Base-by-base conservation (phyloP, 1,140 invertebrate genomes). In the Drosophila neocordata region DNA sequence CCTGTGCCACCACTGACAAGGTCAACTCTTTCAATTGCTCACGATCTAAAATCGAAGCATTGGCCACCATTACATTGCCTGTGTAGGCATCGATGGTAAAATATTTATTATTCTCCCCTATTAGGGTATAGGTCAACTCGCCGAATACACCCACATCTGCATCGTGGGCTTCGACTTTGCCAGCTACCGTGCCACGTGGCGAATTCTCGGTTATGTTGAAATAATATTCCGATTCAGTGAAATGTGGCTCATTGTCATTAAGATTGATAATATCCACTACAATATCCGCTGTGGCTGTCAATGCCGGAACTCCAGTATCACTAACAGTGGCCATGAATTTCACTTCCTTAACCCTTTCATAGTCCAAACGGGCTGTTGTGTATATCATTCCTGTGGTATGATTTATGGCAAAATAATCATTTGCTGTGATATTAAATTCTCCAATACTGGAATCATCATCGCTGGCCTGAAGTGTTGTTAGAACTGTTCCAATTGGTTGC, bases 241-340 rank as follows among this genome's bases (percentile, higher is more conserved):
- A 98, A 38, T 94, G 93, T 0, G 97, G 97, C 90, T 95, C 94
- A 79, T 97, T 96, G 84, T 98, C 97, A 80, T 98, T 98, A 0
- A 97, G 94, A 87, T 98, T 98, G 18, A 95, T 93, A 11, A 98
- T 94, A 38, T 95, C 94, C 0, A 98, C 95, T 6, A 92, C 94
- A 3, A 99, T 94, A 12, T 94, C 93, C 0, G 96, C 96, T 0
- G 94, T 93, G 0, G 96, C 94, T 6, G 95, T 95, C 48, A 96
- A 92, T 77, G 96, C 95, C 1, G 97, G 97, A 0, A 97, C 94
- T 15, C 83, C 97, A 0, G 95, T 95, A 92, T 98, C 97, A 74
- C 94, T 95, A 0, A 96, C 97, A 0, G 96, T 92, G 0, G 97
- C 94, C 1, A 94, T 95, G 77, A 98, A 97, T 79, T 95, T 95